These are phyloP conservation scores for Notospermus geniculatus DNA, from an alignment of 1,140 invertebrate genomes.

Conservation along the genomic window DNA sequence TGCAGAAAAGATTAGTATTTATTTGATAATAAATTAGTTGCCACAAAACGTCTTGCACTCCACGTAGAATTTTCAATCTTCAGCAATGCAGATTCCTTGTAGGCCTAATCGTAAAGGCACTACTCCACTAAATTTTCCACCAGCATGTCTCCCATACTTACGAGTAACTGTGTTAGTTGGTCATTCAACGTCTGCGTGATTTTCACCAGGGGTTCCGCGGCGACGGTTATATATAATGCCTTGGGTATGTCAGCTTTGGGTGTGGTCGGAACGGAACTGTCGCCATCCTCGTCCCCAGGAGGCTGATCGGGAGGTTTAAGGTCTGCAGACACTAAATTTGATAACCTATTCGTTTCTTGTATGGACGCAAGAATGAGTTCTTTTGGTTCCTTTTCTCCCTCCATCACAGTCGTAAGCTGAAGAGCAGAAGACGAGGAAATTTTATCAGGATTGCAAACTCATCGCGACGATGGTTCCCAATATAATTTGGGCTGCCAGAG, in stretches of 20 bases:
- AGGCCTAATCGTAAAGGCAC: no score
- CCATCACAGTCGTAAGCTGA: constrained; percentile 51
- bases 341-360: constrained; percentile 62
- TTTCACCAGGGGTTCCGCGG: constrained; percentile 18
- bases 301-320: neutral
- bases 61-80: no score
- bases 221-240: constrained; percentile 11
- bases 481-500: no score
- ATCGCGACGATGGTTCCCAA: no score
- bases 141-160: no score
- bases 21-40: no score
- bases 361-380: constrained; percentile 72
- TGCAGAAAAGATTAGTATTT: neutral
- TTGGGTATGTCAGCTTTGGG: no score
- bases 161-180: constrained; percentile 23
- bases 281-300: neutral
- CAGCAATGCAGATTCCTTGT: no score
- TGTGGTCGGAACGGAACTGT: constrained; percentile 1
- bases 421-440: neutral
- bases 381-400: constrained; percentile 63
- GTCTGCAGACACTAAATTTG: neutral
- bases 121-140: no score
- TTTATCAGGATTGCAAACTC: neutral
- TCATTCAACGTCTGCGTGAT: constrained; percentile 18
- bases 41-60: no score